A percentile compares a stretch with the other conserved stretches of the same genome.
Evolutionary conservation across 2,888 invertebrate genomes (phyloP).

Genomic region (Diadromus collaris): DNA sequence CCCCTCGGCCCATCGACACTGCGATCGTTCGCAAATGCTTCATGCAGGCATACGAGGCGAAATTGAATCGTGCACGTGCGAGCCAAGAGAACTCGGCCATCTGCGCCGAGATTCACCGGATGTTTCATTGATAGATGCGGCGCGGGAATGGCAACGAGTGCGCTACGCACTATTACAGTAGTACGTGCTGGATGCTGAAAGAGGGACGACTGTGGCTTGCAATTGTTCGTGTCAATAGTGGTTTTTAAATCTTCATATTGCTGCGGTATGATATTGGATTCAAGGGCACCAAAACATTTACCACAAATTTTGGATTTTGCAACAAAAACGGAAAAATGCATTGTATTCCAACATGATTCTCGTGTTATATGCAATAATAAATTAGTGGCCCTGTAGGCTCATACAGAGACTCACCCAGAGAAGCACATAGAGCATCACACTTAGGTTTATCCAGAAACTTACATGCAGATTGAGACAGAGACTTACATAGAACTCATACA

Average conservation of each 20-base stretch:
- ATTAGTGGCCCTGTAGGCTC: too few species aligned
- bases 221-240: conserved; percentile 16
- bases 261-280: neutral
- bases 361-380: neutral
- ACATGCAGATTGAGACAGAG: too few species aligned
- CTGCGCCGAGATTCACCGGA: conserved; percentile 66
- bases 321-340: neutral
- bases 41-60: conserved; percentile 50
- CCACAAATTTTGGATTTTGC: neutral
- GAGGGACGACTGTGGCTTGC: conserved; percentile 32
- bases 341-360: neutral
- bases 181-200: conserved; percentile 56
- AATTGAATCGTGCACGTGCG: conserved; percentile 67
- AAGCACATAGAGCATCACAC: too few species aligned
- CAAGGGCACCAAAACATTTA: neutral
- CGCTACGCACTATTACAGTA: conserved; percentile 48
- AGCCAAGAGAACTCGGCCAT: conserved; percentile 63
- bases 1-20: conserved; percentile 10
- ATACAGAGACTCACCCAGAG: too few species aligned
- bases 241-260: neutral
- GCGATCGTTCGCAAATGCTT: conserved; percentile 30
- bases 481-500: too few species aligned
- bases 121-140: conserved; percentile 65
- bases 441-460: too few species aligned
- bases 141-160: conserved; percentile 55